Percentiles rank a stretch among this genome's conserved stretches.
phyloP scores from a whole-genome alignment of 2,113 vertebrate species.

The Sander vitreus region DNA sequence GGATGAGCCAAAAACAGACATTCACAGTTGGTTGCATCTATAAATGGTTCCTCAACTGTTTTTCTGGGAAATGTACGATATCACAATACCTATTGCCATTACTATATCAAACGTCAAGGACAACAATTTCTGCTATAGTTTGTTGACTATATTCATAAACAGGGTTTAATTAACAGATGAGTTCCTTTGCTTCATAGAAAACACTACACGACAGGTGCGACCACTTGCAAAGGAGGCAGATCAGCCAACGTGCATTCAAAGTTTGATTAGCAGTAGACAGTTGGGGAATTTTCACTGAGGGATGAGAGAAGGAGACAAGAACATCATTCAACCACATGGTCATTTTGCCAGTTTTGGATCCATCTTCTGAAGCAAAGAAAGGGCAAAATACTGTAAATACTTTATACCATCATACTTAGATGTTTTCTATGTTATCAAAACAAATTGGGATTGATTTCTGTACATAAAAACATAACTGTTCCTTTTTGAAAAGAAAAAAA shows the following conservation, averaged over 20 bases:
- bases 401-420: slow-evolving; percentile 37
- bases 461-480: slow-evolving; percentile 58
- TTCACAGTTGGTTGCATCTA: too few species aligned
- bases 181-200: neutral
- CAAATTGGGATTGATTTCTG: slow-evolving; percentile 48
- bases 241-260: slow-evolving; percentile 12
- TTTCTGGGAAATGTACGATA: neutral
- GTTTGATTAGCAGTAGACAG: slow-evolving; percentile 10
- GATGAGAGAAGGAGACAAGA: slow-evolving; percentile 6
- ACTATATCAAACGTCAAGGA: neutral
- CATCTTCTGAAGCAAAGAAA: slow-evolving; percentile 33
- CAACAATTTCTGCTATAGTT: neutral
- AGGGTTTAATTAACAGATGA: neutral
- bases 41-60: neutral
- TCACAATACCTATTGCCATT: neutral
- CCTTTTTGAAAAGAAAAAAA: slow-evolving; percentile 3
- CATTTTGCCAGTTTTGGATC: slow-evolving; percentile 5
- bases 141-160: neutral
- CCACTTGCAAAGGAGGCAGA: neutral
- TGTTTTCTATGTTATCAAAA: slow-evolving; percentile 57
- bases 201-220: neutral
- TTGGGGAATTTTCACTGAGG: neutral
- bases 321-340: slow-evolving; percentile 31
- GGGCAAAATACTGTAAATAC: slow-evolving; percentile 56
- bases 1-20: too few species aligned